Evolutionary conservation across 2,797 vertebrate genomes (phyloP), one percentile per base, ranked within the genome.

Genomic region (Darevskia nairensis): DNA sequence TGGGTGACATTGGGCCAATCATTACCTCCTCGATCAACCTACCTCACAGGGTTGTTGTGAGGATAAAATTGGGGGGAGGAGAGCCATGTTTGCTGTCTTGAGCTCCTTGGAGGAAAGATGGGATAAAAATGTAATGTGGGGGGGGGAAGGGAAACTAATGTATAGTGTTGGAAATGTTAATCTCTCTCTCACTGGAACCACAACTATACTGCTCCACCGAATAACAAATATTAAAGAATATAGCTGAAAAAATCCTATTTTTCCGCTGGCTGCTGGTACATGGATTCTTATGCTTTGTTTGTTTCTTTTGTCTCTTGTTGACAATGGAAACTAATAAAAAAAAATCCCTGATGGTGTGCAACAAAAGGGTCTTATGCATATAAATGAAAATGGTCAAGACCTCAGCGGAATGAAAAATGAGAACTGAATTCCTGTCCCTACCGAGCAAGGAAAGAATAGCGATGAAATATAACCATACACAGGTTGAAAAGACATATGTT

Each of bases 351-450:
- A 88, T 59, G 86, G 27, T 89, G 82, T 32, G 2, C 80, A 87
- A 72, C 1, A 78, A 80, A 93, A 91, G 75, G 3, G 11, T 80
- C 83, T 23, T 25, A 2, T 21, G 0, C 69, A 4, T 55, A 9
- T 27, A 84, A 90, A 93, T 88, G 91, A 90, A 92, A 89, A 91
- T 78, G 4, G 1, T 27, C 90, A 92, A 87, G 27, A 77, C 0
- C 19, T 32, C 6, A 1, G 0, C 80, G 72, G 83, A 93, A 95
- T 81, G 50, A 76, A 90, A 92, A 85, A 80, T 7, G 84, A 91
- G 29, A 91, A 77, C 35, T 55, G 92, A 68, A 89, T 72, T 1
- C 25, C 41, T 80, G 68, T 9, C 4, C 4, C 41, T 82, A 13
- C 10, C 78, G 1, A 64, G 76, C 25, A 17, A 8, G 85, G 86